Conservation (phyloP, 2,797 vertebrate species). For the Sternarchorhynchus goeldii region DNA sequence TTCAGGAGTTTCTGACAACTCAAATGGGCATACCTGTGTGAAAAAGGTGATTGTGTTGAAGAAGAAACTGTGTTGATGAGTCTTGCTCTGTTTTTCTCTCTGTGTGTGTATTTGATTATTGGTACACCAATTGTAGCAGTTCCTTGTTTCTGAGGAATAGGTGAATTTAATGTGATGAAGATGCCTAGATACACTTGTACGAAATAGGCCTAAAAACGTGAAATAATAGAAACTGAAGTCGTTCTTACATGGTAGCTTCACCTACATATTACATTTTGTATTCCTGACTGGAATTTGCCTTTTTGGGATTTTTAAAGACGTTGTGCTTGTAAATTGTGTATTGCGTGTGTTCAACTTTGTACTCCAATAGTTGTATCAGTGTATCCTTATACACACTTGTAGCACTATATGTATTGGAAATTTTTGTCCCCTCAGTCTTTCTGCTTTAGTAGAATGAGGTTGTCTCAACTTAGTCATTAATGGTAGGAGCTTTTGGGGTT, state of each 20-base stretch:
- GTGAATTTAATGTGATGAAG: conserved; percentile 43
- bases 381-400: conserved; percentile 59
- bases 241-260: conserved; percentile 49
- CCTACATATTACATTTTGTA: conserved; percentile 37
- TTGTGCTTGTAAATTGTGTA: conserved; percentile 66
- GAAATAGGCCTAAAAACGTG: conserved; percentile 39
- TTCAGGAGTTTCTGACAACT: conserved; percentile 23
- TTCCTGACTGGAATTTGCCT: conserved; percentile 35
- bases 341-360: conserved; percentile 62
- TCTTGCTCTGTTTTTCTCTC: conserved; percentile 26
- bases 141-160: conserved; percentile 45
- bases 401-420: conserved; percentile 47
- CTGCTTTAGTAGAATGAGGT: conserved; percentile 60
- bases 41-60: conserved; percentile 50
- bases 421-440: conserved; percentile 59
- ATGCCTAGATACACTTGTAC: conserved; percentile 44
- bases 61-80: conserved; percentile 40
- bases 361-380: conserved; percentile 57
- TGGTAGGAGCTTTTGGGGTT: conserved; percentile 40
- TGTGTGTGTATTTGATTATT: conserved; percentile 39
- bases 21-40: conserved; percentile 44
- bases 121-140: conserved; percentile 48
- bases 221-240: conserved; percentile 43
- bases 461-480: conserved; percentile 44
- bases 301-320: conserved; percentile 45